Percentiles rank a stretch among this genome's conserved stretches.
These are phyloP conservation scores for Cyphomyrus plagiostoma DNA, from an alignment of 2,113 vertebrate species.

Conservation along the genomic window DNA sequence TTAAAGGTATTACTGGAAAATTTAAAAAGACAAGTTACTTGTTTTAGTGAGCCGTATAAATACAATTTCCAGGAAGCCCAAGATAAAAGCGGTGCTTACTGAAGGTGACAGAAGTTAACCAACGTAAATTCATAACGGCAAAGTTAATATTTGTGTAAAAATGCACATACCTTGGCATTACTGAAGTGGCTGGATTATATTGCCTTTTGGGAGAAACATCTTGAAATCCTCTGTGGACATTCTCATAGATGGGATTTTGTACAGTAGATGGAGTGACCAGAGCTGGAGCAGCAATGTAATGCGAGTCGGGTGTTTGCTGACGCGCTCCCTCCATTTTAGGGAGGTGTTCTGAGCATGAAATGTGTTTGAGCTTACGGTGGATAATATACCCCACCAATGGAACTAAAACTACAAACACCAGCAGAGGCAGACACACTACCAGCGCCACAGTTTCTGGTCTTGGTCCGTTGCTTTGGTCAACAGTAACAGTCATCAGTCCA, in stretches of 20 bases:
- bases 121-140: background rate
- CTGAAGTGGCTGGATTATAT: background rate
- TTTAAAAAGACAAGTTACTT: background rate
- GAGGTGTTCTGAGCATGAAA: slow-evolving; percentile 3
- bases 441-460: slow-evolving; percentile 27
- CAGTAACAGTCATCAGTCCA: background rate
- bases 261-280: background rate
- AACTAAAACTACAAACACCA: background rate
- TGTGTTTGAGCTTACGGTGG: slow-evolving; percentile 13
- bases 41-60: background rate
- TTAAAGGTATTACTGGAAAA: slow-evolving; percentile 11
- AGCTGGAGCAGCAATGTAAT: slow-evolving; percentile 12
- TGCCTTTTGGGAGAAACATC: background rate
- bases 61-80: background rate
- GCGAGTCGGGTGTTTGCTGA: background rate
- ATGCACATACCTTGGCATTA: slow-evolving; percentile 7
- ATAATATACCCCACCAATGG: slow-evolving; percentile 28
- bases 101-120: background rate
- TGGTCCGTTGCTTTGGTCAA: background rate
- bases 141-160: background rate
- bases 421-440: slow-evolving; percentile 37
- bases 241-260: slow-evolving; percentile 53
- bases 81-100: background rate
- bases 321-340: background rate
- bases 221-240: slow-evolving; percentile 26